A percentile compares a stretch with the other conserved stretches of the same genome.
phyloP scores from a whole-genome alignment of 2,888 invertebrate species.

The Parthenolecanium corni region DNA sequence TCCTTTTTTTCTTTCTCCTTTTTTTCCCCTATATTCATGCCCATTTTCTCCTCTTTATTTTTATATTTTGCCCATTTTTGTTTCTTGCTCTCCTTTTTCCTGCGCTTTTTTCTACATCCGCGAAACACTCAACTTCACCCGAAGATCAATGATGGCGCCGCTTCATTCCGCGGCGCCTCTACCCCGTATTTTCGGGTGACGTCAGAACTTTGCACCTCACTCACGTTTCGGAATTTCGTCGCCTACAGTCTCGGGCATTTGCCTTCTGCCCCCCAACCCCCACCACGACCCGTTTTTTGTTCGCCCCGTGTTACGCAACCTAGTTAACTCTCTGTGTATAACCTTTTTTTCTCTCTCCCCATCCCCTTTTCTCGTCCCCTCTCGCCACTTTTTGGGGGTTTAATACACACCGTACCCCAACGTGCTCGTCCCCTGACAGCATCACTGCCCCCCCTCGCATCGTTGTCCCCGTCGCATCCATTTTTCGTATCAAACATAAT shows the following conservation, averaged over 20 bases:
- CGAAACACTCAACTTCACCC: conserved; percentile 23
- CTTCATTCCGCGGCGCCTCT: conserved; percentile 26
- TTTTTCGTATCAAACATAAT: conserved; percentile 17
- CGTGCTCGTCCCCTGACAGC: too few relatives aligned
- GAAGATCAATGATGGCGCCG: conserved; percentile 29
- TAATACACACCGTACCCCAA: conserved; percentile 8
- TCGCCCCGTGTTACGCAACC: conserved; percentile 21
- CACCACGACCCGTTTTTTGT: background rate
- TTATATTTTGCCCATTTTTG: too few relatives aligned
- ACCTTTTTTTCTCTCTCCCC: conserved; percentile 24
- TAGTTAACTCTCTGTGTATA: conserved; percentile 28
- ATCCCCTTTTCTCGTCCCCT: too few relatives aligned
- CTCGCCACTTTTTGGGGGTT: too few relatives aligned
- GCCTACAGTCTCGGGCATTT: conserved; percentile 16
- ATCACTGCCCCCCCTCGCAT: background rate
- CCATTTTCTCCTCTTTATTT: too few relatives aligned
- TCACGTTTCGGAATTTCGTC: conserved; percentile 22
- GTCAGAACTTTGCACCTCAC: conserved; percentile 16
- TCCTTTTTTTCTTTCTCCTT: too few relatives aligned
- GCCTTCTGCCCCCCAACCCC: background rate
- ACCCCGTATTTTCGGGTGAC: conserved; percentile 17
- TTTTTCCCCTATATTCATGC: too few relatives aligned
- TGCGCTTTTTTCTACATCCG: conserved; percentile 18
- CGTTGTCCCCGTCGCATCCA: too few relatives aligned
- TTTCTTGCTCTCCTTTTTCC: background rate